phyloP scores from a whole-genome alignment of 2,888 invertebrate species.

The Coronaproctus castanopsis region DNA sequence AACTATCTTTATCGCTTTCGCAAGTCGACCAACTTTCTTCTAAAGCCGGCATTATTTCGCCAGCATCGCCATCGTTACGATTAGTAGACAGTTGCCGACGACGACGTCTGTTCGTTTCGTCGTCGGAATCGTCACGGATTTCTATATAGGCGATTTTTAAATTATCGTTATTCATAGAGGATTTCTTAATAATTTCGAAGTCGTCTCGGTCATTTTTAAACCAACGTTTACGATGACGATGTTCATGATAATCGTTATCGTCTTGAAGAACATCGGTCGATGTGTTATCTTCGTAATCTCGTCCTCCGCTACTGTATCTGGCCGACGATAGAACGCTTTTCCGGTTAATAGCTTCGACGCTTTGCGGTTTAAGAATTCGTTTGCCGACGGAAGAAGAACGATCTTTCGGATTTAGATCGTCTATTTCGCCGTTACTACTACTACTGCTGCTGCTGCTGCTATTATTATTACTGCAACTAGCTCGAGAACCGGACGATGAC shows the following conservation, averaged over 20 bases:
- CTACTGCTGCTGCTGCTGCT: constrained; percentile 13
- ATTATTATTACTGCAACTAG: constrained; percentile 23
- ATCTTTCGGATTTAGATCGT: too few relatives aligned
- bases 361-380: constrained; percentile 53
- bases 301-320: constrained; percentile 21
- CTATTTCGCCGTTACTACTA: constrained; percentile 29
- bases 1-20: background rate
- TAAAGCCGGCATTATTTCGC: background rate
- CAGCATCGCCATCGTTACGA: too few relatives aligned
- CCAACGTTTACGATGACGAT: background rate
- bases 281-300: constrained; percentile 48
- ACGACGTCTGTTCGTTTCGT: constrained; percentile 11
- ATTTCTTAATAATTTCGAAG: background rate
- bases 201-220: background rate
- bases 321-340: constrained; percentile 63
- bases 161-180: too few relatives aligned
- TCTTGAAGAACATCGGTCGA: constrained; percentile 26
- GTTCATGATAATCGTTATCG: background rate
- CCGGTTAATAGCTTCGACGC: constrained; percentile 63
- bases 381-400: constrained; percentile 40
- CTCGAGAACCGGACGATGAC: constrained; percentile 46
- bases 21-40: background rate
- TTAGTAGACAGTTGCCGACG: background rate
- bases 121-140: constrained; percentile 20
- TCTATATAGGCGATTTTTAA: constrained; percentile 17